Evolutionary conservation across 1,140 invertebrate genomes (phyloP).

Genomic region (Drosophila tristis): DNA sequence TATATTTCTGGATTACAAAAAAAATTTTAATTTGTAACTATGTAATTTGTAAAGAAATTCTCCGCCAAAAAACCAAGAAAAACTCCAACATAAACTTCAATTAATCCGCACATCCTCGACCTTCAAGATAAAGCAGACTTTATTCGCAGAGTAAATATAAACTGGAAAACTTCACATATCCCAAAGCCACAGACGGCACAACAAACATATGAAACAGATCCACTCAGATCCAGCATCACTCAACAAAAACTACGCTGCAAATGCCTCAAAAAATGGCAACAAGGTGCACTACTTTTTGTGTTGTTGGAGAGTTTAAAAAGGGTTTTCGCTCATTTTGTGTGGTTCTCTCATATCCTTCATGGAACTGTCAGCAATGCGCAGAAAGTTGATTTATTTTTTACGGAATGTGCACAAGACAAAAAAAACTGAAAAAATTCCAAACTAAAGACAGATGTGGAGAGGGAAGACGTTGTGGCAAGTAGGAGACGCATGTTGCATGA

Average conservation of each 20-base stretch:
- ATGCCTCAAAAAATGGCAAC: constrained; percentile 39
- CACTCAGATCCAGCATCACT: neutral
- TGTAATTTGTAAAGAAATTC: too few species aligned
- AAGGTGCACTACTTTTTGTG: constrained; percentile 44
- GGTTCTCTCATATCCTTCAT: constrained; percentile 50
- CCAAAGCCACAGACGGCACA: constrained; percentile 18
- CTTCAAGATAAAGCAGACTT: too few species aligned
- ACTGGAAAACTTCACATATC: constrained; percentile 28
- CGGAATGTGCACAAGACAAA: constrained; percentile 46
- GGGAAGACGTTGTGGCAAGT: neutral
- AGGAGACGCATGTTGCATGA: constrained; percentile 34
- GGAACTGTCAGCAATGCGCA: constrained; percentile 58
- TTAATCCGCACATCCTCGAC: too few species aligned
- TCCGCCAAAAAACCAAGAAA: neutral
- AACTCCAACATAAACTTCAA: neutral
- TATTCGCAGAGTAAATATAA: too few species aligned
- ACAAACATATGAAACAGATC: constrained; percentile 38
- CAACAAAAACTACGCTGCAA: constrained; percentile 1
- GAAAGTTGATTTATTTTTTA: constrained; percentile 65
- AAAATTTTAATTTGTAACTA: too few species aligned
- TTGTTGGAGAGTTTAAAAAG: constrained; percentile 39
- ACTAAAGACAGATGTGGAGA: neutral
- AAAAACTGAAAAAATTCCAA: constrained; percentile 6
- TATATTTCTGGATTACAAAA: too few species aligned
- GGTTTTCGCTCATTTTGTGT: constrained; percentile 26